phyloP scores from a whole-genome alignment of 2,113 vertebrate genomes.

The Manacus vitellinus region DNA sequence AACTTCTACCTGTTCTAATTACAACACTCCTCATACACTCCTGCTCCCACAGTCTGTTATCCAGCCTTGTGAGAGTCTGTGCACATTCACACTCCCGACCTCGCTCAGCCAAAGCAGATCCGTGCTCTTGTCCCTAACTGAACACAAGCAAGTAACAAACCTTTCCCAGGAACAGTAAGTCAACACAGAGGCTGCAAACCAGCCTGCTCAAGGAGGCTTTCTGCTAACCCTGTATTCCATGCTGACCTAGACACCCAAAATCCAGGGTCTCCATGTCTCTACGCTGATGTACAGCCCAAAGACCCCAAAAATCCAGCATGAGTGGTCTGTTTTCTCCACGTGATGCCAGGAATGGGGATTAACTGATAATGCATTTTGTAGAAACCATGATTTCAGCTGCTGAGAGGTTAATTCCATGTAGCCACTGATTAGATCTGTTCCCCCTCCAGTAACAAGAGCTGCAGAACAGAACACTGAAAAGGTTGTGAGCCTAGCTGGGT shows the following conservation, averaged over 20 bases:
- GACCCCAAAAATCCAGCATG: background rate
- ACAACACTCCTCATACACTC: background rate
- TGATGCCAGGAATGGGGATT: background rate
- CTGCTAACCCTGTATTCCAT: background rate
- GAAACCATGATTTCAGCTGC: background rate
- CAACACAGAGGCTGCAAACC: background rate
- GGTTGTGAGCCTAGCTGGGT: background rate
- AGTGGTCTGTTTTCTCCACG: rapidly evolving
- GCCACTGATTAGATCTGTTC: background rate
- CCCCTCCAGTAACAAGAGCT: background rate
- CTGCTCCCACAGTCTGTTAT: background rate
- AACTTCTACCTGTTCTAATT: background rate
- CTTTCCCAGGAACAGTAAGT: background rate
- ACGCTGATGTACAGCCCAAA: rapidly evolving
- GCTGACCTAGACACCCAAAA: background rate
- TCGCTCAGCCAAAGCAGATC: background rate
- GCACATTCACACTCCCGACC: background rate
- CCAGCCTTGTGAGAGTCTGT: rapidly evolving
- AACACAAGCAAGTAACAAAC: background rate
- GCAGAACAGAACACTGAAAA: background rate
- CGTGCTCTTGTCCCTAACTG: background rate
- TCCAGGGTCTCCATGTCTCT: background rate
- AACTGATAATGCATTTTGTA: background rate
- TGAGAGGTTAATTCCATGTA: background rate
- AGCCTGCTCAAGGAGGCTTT: background rate